Conservation (phyloP, 1,140 invertebrate species). For the Holotrichia oblita region DNA sequence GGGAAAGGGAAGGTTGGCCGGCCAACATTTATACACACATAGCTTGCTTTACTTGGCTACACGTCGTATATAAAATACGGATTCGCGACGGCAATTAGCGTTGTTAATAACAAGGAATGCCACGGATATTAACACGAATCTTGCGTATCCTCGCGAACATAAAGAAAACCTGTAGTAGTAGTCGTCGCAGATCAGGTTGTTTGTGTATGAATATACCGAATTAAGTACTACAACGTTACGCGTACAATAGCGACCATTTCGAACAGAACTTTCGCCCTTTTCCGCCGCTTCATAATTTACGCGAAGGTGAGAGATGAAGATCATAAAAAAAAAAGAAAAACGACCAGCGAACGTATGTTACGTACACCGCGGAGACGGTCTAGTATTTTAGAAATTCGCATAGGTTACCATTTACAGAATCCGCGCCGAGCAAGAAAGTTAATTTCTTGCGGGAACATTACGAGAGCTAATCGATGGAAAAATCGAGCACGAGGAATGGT, state of each 20-base stretch:
- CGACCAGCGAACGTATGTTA: too few relatives aligned
- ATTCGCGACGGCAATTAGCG: slow-evolving; percentile 19
- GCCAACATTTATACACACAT: background rate
- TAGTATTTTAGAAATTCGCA: slow-evolving; percentile 13
- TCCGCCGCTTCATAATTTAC: too few relatives aligned
- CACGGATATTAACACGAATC: background rate
- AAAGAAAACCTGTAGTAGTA: too few relatives aligned
- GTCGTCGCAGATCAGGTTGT: too few relatives aligned
- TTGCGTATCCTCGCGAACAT: background rate
- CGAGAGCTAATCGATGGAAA: slow-evolving; percentile 19
- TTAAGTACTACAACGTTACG: too few relatives aligned
- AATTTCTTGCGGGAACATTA: slow-evolving; percentile 20
- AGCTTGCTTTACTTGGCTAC: too few relatives aligned
- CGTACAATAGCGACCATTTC: too few relatives aligned
- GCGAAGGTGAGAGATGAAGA: too few relatives aligned
- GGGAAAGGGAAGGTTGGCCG: background rate
- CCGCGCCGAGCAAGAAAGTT: background rate
- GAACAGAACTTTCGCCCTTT: too few relatives aligned
- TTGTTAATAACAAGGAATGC: background rate
- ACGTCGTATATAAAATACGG: background rate
- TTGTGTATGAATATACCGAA: too few relatives aligned
- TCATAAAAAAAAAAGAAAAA: too few relatives aligned
- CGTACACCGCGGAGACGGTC: background rate
- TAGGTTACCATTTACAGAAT: slow-evolving; percentile 3
- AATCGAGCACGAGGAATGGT: slow-evolving; percentile 8